Evolutionary conservation across 1,140 invertebrate genomes (phyloP).

Genomic region (Galleria mellonella): DNA sequence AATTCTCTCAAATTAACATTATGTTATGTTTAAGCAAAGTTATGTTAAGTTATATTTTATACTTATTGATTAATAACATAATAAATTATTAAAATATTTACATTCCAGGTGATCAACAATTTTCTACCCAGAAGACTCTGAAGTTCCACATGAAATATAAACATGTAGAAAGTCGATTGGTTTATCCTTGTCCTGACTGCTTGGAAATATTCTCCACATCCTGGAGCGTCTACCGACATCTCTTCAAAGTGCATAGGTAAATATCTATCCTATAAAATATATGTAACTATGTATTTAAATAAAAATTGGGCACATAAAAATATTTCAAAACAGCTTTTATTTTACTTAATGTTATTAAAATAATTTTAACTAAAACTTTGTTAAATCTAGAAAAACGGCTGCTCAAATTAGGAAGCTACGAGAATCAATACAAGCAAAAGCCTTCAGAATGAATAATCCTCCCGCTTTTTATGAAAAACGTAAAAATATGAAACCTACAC

Average conservation of each 20-base stretch:
- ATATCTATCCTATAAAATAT: conserved; percentile 4
- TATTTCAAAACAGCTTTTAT: too few species aligned
- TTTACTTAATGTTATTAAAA: too few species aligned
- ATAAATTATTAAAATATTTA: background rate
- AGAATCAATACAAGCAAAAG: conserved; percentile 76
- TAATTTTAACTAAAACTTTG: too few species aligned
- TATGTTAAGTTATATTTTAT: too few species aligned
- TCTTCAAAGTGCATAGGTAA: conserved; percentile 80
- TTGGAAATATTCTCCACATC: conserved; percentile 80
- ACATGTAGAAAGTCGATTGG: conserved; percentile 78
- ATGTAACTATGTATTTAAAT: conserved; percentile 3
- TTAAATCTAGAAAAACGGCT: conserved; percentile 72
- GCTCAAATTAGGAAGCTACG: conserved; percentile 77
- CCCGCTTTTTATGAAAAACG: conserved; percentile 56
- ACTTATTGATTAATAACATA: too few species aligned
- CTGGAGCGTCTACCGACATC: conserved; percentile 83
- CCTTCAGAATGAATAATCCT: conserved; percentile 73
- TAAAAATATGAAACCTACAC: conserved; percentile 36
- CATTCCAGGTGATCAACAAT: conserved; percentile 76
- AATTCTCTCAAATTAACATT: too few species aligned
- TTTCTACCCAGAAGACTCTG: conserved; percentile 82
- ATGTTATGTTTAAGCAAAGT: too few species aligned
- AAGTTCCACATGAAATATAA: conserved; percentile 81
- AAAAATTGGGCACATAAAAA: too few species aligned
- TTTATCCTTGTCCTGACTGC: conserved; percentile 82